Percentiles rank a stretch among this genome's conserved stretches.
Conservation (phyloP, 1,140 invertebrate genomes). For the Lepidurus apus region DNA sequence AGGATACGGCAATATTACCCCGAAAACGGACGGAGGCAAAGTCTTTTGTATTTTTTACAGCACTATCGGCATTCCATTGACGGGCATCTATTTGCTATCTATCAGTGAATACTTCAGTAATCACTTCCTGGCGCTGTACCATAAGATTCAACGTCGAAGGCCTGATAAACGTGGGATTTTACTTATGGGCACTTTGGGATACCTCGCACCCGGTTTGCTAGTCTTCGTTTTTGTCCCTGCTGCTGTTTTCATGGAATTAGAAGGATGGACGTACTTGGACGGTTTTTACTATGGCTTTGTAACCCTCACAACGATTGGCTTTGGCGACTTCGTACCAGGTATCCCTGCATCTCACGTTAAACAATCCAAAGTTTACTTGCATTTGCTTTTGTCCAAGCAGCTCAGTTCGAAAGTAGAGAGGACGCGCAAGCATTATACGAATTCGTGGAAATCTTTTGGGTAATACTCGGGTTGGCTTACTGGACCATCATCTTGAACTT, state of each 20-base stretch:
- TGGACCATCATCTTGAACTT: conserved; percentile 46
- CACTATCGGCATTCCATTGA: conserved; percentile 51
- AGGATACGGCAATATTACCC: conserved; percentile 45
- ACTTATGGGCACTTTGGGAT: conserved; percentile 36
- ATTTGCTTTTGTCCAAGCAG: conserved; percentile 10
- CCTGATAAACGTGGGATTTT: conserved; percentile 22
- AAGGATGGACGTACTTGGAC: conserved; percentile 51
- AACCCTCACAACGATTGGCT: conserved; percentile 52
- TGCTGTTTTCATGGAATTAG: conserved; percentile 49
- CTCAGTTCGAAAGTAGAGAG: conserved; percentile 19
- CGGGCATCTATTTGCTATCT: conserved; percentile 40
- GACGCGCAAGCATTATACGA: conserved; percentile 41
- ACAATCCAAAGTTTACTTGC: background rate
- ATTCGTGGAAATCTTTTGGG: conserved; percentile 44
- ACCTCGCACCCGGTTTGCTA: conserved; percentile 46
- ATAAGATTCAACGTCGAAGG: conserved; percentile 43
- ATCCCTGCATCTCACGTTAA: conserved; percentile 35
- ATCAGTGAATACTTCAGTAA: conserved; percentile 41
- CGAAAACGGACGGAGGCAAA: conserved; percentile 50
- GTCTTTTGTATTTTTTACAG: conserved; percentile 54
- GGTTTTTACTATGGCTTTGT: conserved; percentile 52
- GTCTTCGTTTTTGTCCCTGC: conserved; percentile 51
- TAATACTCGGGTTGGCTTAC: conserved; percentile 46
- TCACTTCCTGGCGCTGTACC: conserved; percentile 43
- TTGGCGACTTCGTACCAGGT: conserved; percentile 52